These are phyloP conservation scores for Leptogaster cylindrica DNA, from an alignment of 2,888 invertebrate species.

Conservation along the genomic window DNA sequence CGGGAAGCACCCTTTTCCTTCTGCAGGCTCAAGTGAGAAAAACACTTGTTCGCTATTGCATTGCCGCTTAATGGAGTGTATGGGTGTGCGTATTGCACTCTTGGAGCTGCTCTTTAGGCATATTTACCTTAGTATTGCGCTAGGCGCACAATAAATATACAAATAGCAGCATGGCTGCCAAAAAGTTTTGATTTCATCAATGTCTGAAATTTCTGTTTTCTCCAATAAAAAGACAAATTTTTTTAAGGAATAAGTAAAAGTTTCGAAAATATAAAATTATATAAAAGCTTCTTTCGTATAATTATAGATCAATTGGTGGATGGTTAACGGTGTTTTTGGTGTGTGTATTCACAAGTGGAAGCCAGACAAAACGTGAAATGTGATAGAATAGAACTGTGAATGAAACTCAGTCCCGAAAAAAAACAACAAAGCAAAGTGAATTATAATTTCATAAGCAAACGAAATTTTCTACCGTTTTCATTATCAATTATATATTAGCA, in stretches of 20 bases:
- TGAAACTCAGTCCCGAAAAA: neutral
- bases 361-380: constrained; percentile 13
- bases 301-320: neutral
- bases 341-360: constrained; percentile 22
- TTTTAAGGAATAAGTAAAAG: no score
- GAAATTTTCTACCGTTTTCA: constrained; percentile 13
- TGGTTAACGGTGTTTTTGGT: no score
- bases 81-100: constrained; percentile 28
- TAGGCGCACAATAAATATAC: constrained; percentile 36
- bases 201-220: constrained; percentile 10
- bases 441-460: constrained; percentile 3
- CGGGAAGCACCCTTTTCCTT: constrained; percentile 42
- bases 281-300: neutral
- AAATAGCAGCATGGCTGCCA: constrained; percentile 41
- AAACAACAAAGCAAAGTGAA: constrained; percentile 1
- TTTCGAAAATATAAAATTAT: no score
- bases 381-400: no score
- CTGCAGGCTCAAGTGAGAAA: constrained; percentile 22
- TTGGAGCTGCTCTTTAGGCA: constrained; percentile 4
- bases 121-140: neutral
- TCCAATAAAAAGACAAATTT: no score
- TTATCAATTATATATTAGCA: constrained; percentile 17
- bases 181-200: constrained; percentile 39
- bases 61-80: constrained; percentile 9
- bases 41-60: constrained; percentile 40